Evolutionary conservation across 2,888 invertebrate species (phyloP).

Genomic region (Synergus gifuensis): DNA sequence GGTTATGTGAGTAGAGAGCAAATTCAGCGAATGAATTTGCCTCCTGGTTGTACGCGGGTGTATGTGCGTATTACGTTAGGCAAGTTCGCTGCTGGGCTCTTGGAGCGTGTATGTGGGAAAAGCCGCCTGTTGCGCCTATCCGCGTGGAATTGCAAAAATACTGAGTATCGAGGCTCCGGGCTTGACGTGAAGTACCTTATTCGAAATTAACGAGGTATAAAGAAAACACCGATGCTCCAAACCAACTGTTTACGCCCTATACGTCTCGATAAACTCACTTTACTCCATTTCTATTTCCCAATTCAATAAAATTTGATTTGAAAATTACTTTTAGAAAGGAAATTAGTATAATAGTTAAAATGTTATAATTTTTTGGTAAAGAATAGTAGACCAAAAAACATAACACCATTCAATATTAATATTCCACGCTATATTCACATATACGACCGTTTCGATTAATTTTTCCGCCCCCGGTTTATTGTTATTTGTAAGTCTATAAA

Average conservation of each 20-base stretch:
- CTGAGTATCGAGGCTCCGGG: constrained; percentile 56
- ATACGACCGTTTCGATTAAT: constrained; percentile 16
- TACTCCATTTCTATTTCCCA: not conserved
- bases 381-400: no score
- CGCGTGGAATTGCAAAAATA: constrained; percentile 72
- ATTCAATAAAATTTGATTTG: constrained; percentile 1
- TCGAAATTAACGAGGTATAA: constrained; percentile 64
- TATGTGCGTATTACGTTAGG: constrained; percentile 53
- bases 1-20: not conserved
- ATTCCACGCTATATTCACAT: no score
- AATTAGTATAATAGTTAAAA: no score
- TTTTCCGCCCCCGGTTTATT: constrained; percentile 27
- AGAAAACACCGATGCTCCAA: constrained; percentile 56
- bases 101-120: constrained; percentile 66
- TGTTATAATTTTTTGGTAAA: no score
- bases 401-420: no score
- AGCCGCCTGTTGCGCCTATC: constrained; percentile 71
- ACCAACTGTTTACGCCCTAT: constrained; percentile 51
- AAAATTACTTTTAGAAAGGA: no score
- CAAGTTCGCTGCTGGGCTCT: constrained; percentile 52
- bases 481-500: no score
- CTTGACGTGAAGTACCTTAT: constrained; percentile 57
- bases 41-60: constrained; percentile 43
- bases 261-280: constrained; percentile 47
- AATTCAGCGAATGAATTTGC: constrained; percentile 3